Base-by-base conservation (phyloP, 2,888 invertebrate genomes). In the Napeogenes sylphis region DNA sequence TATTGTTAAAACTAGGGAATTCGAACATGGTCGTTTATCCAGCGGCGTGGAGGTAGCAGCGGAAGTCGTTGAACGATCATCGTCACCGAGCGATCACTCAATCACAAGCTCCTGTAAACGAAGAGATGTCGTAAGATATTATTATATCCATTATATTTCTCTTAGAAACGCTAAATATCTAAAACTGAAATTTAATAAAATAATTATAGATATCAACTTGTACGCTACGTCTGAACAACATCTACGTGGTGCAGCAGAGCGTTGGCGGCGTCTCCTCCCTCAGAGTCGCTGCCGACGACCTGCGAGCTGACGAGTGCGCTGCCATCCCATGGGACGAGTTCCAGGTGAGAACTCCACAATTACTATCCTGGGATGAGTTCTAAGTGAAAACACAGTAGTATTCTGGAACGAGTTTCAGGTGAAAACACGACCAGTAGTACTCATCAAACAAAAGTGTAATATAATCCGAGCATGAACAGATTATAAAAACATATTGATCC, bases 261-360 rank as follows among this genome's bases (percentile, higher is more conserved):
- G 78, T 68, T 0, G 71, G 65, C 32, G 81, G 81, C 0, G 74
- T 75, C 12, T 81, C 87, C 0, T 70, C 77, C 2, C 63, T 89
- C 4, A 73, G 87, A 0, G 68, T 91, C 0, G 86, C 82, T 0
- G 90, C 91, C 0, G 89, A 85, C 46, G 92, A 95, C 69, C 85
- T 98, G 5, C 92, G 92, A 38, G 94, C 94, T 59, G 95, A 96
- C 74, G 98, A 98, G 83, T 97, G 96, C 77, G 93, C 94, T 51
- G 94, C 96, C 53, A 96, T 98, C 78, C 96, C 96, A 0, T 97
- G 97, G 95, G 98, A 98, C 78, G 98, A 98, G 86, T 95, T 98
- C 91, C 98, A 98, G 94, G 96, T 96, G 85, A 85, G 78, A 71
- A 14, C 21, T 13, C 32, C 51, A 12, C 32, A 3, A n/a, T 55